These are phyloP conservation scores for Saguinus midas DNA, from an alignment of 2,113 vertebrate genomes.

Conservation along the genomic window DNA sequence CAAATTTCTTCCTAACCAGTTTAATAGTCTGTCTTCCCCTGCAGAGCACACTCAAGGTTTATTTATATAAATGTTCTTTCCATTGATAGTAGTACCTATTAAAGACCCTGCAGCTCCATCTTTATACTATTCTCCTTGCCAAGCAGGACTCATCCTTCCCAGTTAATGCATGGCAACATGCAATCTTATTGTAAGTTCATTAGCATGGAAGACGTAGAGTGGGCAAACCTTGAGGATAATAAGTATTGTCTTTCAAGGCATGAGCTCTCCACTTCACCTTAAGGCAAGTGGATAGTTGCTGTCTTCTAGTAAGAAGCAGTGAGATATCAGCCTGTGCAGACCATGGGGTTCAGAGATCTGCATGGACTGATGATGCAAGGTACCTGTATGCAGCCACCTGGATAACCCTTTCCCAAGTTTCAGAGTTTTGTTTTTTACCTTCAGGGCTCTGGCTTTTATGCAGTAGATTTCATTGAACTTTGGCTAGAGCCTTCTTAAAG, in stretches of 20 bases:
- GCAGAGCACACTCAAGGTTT: background rate
- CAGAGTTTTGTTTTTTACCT: background rate
- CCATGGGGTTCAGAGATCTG: background rate
- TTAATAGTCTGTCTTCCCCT: background rate
- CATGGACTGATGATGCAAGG: no score
- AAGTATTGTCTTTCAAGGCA: background rate
- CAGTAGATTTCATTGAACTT: background rate
- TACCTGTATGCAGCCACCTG: background rate
- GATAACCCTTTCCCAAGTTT: background rate
- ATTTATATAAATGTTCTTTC: background rate
- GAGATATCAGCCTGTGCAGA: background rate
- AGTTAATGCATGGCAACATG: background rate
- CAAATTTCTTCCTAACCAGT: background rate
- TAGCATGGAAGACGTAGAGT: background rate
- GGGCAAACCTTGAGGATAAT: background rate
- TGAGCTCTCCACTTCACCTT: background rate
- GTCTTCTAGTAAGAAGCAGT: background rate
- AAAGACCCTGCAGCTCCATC: background rate
- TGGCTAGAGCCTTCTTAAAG: background rate
- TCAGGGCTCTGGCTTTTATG: background rate
- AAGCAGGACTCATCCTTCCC: background rate
- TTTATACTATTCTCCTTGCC: background rate
- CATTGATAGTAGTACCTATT: background rate
- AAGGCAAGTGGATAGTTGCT: background rate
- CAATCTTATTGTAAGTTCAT: background rate